Conservation (phyloP, 2,113 vertebrate species). For the Acanthochromis polyacanthus region DNA sequence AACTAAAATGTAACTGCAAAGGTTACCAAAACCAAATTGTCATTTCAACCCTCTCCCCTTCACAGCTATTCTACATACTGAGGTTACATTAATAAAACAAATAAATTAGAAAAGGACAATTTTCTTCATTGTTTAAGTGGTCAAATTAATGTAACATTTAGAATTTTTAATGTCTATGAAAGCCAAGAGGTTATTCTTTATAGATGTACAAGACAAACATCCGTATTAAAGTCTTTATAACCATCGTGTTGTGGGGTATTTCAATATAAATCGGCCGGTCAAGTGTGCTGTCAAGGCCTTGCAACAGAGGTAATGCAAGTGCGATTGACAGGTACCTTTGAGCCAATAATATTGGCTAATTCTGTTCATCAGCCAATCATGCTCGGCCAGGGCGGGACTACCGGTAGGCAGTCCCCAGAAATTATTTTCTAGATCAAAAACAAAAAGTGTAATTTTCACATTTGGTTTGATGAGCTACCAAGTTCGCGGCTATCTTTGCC, state of each 20-base stretch:
- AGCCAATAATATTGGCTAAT: constrained; percentile 64
- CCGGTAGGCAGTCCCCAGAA: constrained; percentile 72
- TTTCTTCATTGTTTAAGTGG: background rate
- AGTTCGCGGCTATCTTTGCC: background rate
- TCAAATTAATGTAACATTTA: background rate
- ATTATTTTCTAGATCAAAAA: constrained; percentile 80
- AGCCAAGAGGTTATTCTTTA: background rate
- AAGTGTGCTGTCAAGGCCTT: constrained; percentile 81
- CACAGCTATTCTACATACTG: background rate
- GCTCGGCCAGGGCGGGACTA: constrained; percentile 69
- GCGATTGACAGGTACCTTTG: constrained; percentile 55
- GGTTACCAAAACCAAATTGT: background rate
- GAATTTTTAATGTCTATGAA: accelerated
- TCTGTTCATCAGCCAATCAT: constrained; percentile 66
- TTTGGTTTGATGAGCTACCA: background rate
- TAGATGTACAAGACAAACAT: background rate
- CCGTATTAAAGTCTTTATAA: background rate
- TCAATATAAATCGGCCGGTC: constrained; percentile 55
- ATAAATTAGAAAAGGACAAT: background rate
- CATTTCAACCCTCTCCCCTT: background rate
- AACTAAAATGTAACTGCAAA: background rate
- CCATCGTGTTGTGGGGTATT: background rate
- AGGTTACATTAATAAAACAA: background rate
- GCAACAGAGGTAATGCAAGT: constrained; percentile 54
- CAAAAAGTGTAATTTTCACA: constrained; percentile 77